phyloP scores from a whole-genome alignment of 1,140 invertebrate genomes.

The Trichoplusia ni region DNA sequence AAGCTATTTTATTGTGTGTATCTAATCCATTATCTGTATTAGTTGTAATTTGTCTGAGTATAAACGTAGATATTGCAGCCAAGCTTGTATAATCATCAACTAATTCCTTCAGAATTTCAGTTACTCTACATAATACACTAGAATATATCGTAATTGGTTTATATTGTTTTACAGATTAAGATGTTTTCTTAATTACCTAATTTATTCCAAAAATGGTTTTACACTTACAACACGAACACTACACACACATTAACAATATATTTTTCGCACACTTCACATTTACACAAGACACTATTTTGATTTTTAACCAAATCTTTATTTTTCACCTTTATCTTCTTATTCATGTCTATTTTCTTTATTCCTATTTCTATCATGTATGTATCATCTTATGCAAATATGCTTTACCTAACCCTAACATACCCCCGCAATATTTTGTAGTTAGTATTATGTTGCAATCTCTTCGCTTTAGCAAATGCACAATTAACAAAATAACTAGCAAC shows the following conservation, averaged over 20 bases:
- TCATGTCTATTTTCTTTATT: conserved; percentile 10
- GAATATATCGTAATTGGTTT: conserved; percentile 37
- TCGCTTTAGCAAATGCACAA: conserved; percentile 68
- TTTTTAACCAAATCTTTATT: background rate
- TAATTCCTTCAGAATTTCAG: conserved; percentile 60
- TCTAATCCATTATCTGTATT: conserved; percentile 57
- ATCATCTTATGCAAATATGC: conserved; percentile 50
- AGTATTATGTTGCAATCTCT: conserved; percentile 47
- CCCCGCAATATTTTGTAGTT: conserved; percentile 44
- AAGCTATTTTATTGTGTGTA: conserved; percentile 42
- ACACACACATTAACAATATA: conserved; percentile 26
- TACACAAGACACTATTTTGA: conserved; percentile 22
- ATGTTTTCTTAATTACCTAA: conserved; percentile 71
- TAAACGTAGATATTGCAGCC: conserved; percentile 70
- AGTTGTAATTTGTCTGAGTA: conserved; percentile 46
- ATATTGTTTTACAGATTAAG: conserved; percentile 63
- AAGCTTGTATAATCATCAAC: conserved; percentile 71
- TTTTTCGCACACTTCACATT: conserved; percentile 25
- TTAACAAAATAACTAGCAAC: conserved; percentile 67
- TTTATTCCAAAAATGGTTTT: conserved; percentile 26
- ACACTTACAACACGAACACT: conserved; percentile 31
- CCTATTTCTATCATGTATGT: conserved; percentile 31
- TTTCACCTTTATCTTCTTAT: background rate
- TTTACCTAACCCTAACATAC: conserved; percentile 54
- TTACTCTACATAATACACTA: conserved; percentile 62